phyloP scores from a whole-genome alignment of 2,797 vertebrate species.

The Periparus ater region DNA sequence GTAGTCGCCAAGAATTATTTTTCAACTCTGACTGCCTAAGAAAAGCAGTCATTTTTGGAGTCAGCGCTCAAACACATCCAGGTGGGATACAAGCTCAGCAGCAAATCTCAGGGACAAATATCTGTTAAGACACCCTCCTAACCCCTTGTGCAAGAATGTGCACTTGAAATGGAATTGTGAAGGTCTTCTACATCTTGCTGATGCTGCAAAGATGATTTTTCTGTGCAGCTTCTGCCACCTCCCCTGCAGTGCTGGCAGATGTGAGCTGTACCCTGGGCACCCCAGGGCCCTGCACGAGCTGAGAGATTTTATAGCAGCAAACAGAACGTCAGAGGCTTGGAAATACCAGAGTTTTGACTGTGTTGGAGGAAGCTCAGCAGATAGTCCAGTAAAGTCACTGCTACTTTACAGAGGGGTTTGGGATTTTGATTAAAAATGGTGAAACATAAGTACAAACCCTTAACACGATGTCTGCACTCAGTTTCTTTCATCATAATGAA shows the following conservation, averaged over 20 bases:
- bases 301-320: not conserved
- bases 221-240: not conserved
- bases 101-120: not conserved
- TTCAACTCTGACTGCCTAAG: not conserved
- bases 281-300: not conserved
- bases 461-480: accelerated
- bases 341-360: not conserved
- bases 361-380: not conserved
- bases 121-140: not conserved
- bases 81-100: not conserved
- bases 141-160: not conserved
- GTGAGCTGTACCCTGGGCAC: not conserved
- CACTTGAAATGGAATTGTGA: not conserved
- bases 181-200: not conserved
- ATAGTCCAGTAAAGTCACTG: not conserved
- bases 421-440: not conserved
- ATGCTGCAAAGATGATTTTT: not conserved
- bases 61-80: not conserved
- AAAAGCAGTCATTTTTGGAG: not conserved
- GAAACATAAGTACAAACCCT: not conserved
- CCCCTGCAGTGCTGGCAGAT: conserved; percentile 15
- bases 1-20: not conserved
- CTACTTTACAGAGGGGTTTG: not conserved
- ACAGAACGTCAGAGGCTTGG: not conserved
- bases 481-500: not conserved